Evolutionary conservation across 2,888 invertebrate genomes (phyloP).

Genomic region (Troides aeacus): DNA sequence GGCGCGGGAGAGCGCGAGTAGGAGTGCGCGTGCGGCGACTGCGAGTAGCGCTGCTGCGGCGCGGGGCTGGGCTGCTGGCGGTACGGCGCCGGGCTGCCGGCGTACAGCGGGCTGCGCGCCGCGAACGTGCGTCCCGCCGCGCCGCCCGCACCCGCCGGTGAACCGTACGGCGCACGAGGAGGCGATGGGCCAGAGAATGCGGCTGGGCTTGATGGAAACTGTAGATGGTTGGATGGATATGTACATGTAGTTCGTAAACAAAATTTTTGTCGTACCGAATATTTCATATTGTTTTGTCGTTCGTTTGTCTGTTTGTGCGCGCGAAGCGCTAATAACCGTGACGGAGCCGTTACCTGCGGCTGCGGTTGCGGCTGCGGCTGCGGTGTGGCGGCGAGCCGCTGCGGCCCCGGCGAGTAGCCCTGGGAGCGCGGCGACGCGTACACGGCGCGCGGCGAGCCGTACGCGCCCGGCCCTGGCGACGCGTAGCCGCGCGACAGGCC

Average conservation of each 20-base stretch:
- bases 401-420: constrained; percentile 62
- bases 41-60: constrained; percentile 37
- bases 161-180: constrained; percentile 38
- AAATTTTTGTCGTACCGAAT: too few species aligned
- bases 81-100: constrained; percentile 55
- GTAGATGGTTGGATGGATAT: constrained; percentile 20
- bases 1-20: constrained; percentile 51
- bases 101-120: constrained; percentile 60
- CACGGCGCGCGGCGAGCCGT: constrained; percentile 61
- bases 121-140: constrained; percentile 45
- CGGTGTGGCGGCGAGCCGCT: constrained; percentile 55
- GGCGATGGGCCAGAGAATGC: constrained; percentile 40
- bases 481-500: constrained; percentile 35
- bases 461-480: constrained; percentile 34
- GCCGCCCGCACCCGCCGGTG: constrained; percentile 35
- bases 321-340: background rate
- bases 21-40: constrained; percentile 47
- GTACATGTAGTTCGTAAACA: too few species aligned
- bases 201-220: constrained; percentile 62
- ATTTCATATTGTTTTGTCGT: too few species aligned
- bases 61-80: constrained; percentile 44
- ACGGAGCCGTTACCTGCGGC: constrained; percentile 47
- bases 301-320: too few species aligned
- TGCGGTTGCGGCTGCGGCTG: constrained; percentile 69
- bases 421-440: constrained; percentile 70